These are phyloP conservation scores for Zosterops lateralis DNA, from an alignment of 2,113 vertebrate species.

Conservation along the genomic window DNA sequence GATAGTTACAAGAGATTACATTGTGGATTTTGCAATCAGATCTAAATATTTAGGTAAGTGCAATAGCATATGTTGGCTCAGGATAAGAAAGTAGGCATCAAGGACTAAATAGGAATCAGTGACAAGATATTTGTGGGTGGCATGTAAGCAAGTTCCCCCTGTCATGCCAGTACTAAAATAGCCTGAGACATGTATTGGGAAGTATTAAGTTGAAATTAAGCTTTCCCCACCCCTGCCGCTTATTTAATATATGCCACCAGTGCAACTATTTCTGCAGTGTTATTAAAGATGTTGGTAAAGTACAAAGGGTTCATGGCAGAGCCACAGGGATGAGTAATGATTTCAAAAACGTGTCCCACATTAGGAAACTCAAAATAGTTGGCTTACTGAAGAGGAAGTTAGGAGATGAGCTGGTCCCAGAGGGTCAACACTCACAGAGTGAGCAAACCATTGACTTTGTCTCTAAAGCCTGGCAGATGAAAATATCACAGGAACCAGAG, in stretches of 20 bases:
- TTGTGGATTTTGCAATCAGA: neutral
- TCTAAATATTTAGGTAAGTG: neutral
- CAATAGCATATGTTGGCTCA: neutral
- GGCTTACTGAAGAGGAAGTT: neutral
- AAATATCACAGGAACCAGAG: neutral
- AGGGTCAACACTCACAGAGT: neutral
- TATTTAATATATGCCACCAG: neutral
- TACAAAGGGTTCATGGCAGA: neutral
- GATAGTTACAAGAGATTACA: neutral
- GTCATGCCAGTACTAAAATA: neutral
- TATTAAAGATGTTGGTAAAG: neutral
- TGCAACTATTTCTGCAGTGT: neutral
- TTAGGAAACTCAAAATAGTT: neutral
- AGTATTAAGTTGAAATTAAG: neutral
- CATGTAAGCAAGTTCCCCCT: neutral
- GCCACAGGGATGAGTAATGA: neutral
- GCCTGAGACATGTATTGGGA: neutral
- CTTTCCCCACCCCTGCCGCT: fast-evolving
- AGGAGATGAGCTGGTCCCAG: neutral
- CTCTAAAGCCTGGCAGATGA: neutral
- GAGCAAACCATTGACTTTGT: neutral
- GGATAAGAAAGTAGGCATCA: neutral
- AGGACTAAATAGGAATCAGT: neutral
- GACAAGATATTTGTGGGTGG: neutral
- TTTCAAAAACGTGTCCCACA: neutral